Conservation (phyloP, 2,888 invertebrate genomes). For the Sarcophaga caerulescens region DNA sequence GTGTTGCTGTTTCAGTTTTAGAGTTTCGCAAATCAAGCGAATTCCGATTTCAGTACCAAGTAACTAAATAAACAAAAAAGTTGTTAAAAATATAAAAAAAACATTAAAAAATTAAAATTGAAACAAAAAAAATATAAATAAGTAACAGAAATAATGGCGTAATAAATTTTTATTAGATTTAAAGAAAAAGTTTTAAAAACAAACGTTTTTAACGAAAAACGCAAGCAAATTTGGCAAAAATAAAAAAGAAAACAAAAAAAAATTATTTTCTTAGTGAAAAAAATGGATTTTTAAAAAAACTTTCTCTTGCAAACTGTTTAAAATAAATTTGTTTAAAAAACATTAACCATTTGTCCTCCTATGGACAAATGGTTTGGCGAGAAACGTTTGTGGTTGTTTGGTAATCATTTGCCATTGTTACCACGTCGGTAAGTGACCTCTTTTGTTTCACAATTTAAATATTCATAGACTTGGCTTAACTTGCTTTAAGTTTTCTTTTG, state of each 20-base stretch:
- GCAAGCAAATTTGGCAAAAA: not conserved
- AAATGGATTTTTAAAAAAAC: too few relatives aligned
- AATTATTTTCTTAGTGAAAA: too few relatives aligned
- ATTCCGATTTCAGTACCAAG: constrained; percentile 48
- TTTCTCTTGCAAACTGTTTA: not conserved
- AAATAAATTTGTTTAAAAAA: not conserved
- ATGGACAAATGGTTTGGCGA: constrained; percentile 98
- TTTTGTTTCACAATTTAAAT: not conserved
- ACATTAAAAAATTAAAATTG: not conserved
- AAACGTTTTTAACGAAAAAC: not conserved
- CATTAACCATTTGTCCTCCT: constrained; percentile 71
- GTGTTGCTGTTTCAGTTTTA: constrained; percentile 2
- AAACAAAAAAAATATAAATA: not conserved
- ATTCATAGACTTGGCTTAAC: not conserved
- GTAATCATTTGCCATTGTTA: constrained; percentile 92
- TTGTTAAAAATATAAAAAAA: constrained; percentile 5
- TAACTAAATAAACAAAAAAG: constrained; percentile 56
- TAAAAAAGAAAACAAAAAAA: too few relatives aligned
- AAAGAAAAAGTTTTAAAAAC: not conserved
- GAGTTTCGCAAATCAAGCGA: not conserved
- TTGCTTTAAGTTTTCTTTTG: too few relatives aligned
- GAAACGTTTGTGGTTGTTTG: constrained; percentile 94
- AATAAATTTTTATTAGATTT: not conserved
- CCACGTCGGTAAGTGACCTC: constrained; percentile 87
- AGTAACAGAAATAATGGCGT: not conserved